phyloP scores from a whole-genome alignment of 2,113 vertebrate genomes.

The Neolamprologus cancellatus region DNA sequence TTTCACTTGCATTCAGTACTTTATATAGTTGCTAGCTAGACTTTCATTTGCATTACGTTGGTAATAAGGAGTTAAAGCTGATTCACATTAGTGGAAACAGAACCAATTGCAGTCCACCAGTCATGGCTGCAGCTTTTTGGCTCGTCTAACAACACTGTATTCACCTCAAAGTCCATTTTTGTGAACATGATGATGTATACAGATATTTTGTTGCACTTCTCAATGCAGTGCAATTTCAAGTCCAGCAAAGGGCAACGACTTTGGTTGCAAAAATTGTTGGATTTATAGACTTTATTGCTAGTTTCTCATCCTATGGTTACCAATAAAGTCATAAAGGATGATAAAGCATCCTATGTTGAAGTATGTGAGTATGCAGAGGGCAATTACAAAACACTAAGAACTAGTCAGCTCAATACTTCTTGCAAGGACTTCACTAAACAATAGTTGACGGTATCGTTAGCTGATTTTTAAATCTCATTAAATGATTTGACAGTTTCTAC shows the following conservation, averaged over 20 bases:
- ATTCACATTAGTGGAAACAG: background rate
- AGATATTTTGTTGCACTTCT: background rate
- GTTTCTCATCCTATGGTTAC: rapidly evolving
- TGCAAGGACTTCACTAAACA: background rate
- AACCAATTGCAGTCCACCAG: background rate
- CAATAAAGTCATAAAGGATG: rapidly evolving
- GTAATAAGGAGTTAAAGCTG: background rate
- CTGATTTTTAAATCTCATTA: background rate
- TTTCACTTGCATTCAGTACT: no score
- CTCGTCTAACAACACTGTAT: background rate
- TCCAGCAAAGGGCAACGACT: background rate
- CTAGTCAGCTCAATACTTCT: background rate
- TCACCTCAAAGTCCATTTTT: background rate
- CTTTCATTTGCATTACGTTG: background rate
- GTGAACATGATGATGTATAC: background rate
- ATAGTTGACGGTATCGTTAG: background rate
- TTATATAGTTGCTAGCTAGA: background rate
- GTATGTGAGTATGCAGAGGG: background rate
- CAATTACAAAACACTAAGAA: background rate
- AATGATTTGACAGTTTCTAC: background rate
- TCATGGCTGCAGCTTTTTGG: background rate
- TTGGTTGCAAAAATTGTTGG: background rate
- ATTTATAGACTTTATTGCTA: background rate
- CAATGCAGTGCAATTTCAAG: background rate
- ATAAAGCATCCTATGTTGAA: background rate